phyloP scores from a whole-genome alignment of 1,140 invertebrate species.

The Pteromalus puparum region DNA sequence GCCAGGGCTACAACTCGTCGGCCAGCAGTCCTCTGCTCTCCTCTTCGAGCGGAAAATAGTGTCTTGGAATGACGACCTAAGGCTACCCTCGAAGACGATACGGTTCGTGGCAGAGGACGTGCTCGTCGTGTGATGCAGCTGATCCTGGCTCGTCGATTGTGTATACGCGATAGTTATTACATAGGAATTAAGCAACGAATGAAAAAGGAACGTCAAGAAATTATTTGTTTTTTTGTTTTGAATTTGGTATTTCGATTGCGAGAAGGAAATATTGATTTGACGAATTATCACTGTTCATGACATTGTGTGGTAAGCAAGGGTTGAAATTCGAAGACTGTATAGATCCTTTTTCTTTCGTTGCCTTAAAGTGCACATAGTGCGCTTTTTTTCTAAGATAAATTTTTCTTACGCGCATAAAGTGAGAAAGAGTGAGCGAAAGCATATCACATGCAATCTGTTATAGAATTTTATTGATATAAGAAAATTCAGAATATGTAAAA shows the following conservation, averaged over 20 bases:
- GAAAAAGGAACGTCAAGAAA: not conserved
- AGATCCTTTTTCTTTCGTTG: not conserved
- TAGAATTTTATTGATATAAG: conserved; percentile 1
- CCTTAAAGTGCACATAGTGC: not conserved
- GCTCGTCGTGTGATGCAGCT: not conserved
- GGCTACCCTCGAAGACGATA: not conserved
- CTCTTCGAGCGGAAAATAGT: conserved; percentile 84
- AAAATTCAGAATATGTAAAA: conserved; percentile 33
- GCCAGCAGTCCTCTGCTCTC: conserved; percentile 88
- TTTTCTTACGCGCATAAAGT: not conserved
- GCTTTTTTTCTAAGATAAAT: not conserved
- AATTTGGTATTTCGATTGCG: not conserved
- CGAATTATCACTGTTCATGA: too few relatives aligned
- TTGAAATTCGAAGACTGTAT: not conserved
- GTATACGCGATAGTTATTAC: not conserved
- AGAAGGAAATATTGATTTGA: not conserved
- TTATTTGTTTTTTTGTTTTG: not conserved
- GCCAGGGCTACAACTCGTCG: conserved; percentile 82
- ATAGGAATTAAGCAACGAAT: not conserved
- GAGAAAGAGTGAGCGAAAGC: conserved; percentile 17
- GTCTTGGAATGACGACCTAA: conserved; percentile 39
- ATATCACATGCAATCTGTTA: conserved; percentile 22
- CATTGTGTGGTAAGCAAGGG: not conserved
- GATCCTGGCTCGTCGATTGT: not conserved
- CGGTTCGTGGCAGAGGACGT: not conserved